These are phyloP conservation scores for Leptopilina boulardi DNA, from an alignment of 1,140 invertebrate genomes.

Conservation along the genomic window DNA sequence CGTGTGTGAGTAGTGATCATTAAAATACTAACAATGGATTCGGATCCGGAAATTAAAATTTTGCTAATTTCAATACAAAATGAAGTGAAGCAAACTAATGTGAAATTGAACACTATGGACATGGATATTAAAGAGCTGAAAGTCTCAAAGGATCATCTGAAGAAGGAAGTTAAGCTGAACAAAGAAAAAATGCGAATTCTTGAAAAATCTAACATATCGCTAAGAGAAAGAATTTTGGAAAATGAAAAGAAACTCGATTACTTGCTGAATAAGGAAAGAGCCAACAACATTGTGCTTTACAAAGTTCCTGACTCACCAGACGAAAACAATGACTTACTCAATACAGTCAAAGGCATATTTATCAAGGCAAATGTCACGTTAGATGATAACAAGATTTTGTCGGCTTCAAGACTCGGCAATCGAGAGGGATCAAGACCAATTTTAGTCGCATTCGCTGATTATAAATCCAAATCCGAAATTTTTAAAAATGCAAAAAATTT, in stretches of 20 bases:
- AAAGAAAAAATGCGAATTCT: background rate
- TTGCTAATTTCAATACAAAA: background rate
- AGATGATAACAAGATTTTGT: background rate
- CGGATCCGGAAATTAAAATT: background rate
- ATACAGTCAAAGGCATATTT: background rate
- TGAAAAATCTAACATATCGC: background rate
- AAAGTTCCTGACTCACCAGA: background rate
- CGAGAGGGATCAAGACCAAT: background rate
- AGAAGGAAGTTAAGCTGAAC: background rate
- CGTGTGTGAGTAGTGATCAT: background rate
- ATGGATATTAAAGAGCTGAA: background rate
- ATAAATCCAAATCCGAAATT: background rate
- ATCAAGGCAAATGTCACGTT: background rate
- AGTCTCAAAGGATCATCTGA: background rate
- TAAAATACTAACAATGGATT: background rate
- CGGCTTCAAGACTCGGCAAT: background rate
- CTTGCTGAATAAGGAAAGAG: background rate
- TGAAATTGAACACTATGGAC: background rate
- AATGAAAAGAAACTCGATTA: background rate
- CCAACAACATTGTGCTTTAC: background rate
- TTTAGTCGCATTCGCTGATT: background rate
- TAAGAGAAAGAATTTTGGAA: background rate
- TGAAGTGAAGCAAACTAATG: slow-evolving; percentile 8
- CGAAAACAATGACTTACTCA: background rate
- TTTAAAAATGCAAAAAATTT: slow-evolving; percentile 1